Evolutionary conservation across 2,797 vertebrate species (phyloP).

Genomic region (Orestias chungarensis): DNA sequence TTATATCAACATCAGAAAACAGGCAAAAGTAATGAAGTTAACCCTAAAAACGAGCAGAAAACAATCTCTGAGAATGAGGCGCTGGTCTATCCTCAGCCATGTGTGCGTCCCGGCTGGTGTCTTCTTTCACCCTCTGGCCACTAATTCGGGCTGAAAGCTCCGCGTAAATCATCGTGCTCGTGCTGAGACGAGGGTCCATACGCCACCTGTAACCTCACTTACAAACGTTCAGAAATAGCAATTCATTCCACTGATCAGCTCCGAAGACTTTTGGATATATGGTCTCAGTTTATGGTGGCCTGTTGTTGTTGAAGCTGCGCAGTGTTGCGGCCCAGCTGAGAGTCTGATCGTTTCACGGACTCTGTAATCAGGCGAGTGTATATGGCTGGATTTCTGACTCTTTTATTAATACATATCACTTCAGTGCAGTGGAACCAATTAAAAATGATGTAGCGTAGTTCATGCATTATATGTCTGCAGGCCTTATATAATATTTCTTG

Average conservation of each 20-base stretch:
- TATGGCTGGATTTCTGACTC: slow-evolving; percentile 7
- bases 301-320: slow-evolving; percentile 6
- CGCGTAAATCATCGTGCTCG: slow-evolving; percentile 74
- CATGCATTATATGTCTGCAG: not conserved
- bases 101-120: slow-evolving; percentile 70
- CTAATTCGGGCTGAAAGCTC: slow-evolving; percentile 76
- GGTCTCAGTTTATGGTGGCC: slow-evolving; percentile 24
- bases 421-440: no score
- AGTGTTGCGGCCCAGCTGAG: not conserved
- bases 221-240: slow-evolving; percentile 29
- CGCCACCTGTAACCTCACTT: slow-evolving; percentile 29
- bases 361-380: slow-evolving; percentile 20
- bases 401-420: slow-evolving; percentile 34
- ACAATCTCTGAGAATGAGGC: no score
- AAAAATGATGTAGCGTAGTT: not conserved
- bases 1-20: slow-evolving; percentile 32
- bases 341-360: slow-evolving; percentile 30
- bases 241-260: slow-evolving; percentile 10
- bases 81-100: slow-evolving; percentile 61
- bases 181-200: slow-evolving; percentile 43
- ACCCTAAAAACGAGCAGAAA: slow-evolving; percentile 18
- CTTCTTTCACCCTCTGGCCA: slow-evolving; percentile 78
- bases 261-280: not conserved
- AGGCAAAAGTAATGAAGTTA: not conserved
- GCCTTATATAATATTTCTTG: not conserved